Evolutionary conservation across 1,140 invertebrate species (phyloP).

Genomic region (Zaprionus taronus): DNA sequence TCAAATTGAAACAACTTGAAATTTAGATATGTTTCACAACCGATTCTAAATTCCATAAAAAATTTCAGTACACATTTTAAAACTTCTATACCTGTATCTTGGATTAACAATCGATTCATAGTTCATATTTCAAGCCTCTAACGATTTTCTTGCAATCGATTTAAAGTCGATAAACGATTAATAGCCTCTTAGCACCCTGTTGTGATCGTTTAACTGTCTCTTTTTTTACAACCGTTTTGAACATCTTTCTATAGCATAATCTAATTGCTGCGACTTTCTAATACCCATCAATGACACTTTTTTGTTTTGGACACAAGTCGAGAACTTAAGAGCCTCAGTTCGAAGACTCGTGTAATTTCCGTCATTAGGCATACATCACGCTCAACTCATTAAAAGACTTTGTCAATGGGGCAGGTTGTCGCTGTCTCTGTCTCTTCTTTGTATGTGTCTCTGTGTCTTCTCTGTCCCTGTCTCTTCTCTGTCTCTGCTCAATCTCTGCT

Average conservation of each 20-base stretch:
- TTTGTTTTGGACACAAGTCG: not conserved
- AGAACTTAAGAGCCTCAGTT: not conserved
- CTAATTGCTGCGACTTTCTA: constrained; percentile 7
- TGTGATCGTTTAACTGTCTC: not conserved
- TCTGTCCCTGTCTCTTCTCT: not conserved
- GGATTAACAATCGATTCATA: not conserved
- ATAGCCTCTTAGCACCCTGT: not conserved
- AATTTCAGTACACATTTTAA: too few species aligned
- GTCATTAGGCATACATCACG: constrained; percentile 52
- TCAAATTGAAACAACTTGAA: not conserved
- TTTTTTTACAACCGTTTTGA: not conserved
- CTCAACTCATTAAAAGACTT: constrained; percentile 34
- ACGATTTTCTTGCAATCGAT: not conserved
- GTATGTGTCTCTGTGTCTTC: not conserved
- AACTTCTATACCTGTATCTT: too few species aligned
- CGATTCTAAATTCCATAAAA: too few species aligned
- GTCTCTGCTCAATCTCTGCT: not conserved
- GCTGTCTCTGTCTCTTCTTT: not conserved
- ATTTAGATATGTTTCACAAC: not conserved
- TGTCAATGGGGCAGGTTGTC: constrained; percentile 26
- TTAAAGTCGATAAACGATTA: not conserved
- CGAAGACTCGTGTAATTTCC: constrained; percentile 29
- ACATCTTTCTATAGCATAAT: not conserved
- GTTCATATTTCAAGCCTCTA: too few species aligned
- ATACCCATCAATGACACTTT: not conserved